These are phyloP conservation scores for Spicauda simplicius DNA, from an alignment of 2,888 invertebrate species.

Conservation along the genomic window DNA sequence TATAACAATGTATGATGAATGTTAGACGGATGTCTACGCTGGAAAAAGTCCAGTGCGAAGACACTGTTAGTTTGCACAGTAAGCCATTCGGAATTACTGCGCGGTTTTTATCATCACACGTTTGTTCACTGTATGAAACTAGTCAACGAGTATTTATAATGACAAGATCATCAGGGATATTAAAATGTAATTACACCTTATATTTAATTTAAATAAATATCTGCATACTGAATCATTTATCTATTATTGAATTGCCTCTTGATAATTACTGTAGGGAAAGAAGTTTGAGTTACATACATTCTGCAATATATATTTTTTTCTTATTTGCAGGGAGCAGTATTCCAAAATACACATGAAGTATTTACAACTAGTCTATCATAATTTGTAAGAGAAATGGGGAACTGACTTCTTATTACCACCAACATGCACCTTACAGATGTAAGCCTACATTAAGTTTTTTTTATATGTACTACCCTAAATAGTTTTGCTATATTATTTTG, in stretches of 20 bases:
- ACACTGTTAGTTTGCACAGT: constrained; percentile 5
- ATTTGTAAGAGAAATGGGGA: constrained; percentile 78
- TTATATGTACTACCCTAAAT: constrained; percentile 46
- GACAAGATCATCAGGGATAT: constrained; percentile 65
- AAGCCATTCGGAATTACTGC: background rate
- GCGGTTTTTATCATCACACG: constrained; percentile 3
- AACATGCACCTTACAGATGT: constrained; percentile 67
- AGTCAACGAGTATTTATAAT: constrained; percentile 81
- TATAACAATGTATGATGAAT: background rate
- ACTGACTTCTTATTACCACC: constrained; percentile 72
- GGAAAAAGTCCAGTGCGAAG: background rate
- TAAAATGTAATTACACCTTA: constrained; percentile 75
- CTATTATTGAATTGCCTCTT: constrained; percentile 61
- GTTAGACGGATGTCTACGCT: background rate
- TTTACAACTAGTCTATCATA: constrained; percentile 74
- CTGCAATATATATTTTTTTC: constrained; percentile 50
- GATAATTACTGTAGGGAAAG: constrained; percentile 36
- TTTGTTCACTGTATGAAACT: constrained; percentile 50
- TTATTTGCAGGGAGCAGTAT: constrained; percentile 82
- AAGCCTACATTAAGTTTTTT: constrained; percentile 71
- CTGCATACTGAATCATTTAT: constrained; percentile 66
- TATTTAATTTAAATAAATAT: constrained; percentile 79
- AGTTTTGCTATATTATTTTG: constrained; percentile 41
- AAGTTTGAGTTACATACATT: constrained; percentile 25
- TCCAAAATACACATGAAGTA: constrained; percentile 84